These are phyloP conservation scores for Ennomos quercinarius DNA, from an alignment of 2,888 invertebrate species.

Conservation along the genomic window DNA sequence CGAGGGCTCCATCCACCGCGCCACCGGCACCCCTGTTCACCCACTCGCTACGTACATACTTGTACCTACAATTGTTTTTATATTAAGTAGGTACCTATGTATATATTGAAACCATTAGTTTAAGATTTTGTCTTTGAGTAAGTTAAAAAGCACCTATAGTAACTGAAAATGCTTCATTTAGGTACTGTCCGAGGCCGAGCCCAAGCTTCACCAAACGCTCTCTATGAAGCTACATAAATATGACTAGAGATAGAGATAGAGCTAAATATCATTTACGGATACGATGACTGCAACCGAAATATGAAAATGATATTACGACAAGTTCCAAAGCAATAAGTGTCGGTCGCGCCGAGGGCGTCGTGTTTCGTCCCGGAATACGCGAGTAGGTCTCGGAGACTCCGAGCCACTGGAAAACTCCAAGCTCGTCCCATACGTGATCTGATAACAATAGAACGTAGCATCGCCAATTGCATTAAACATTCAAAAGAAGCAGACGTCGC, in stretches of 20 bases:
- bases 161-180: no score
- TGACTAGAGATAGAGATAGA: neutral
- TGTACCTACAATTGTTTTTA: constrained; percentile 49
- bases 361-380: constrained; percentile 68
- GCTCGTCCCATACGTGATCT: constrained; percentile 56
- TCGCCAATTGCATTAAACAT: constrained; percentile 77
- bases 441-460: constrained; percentile 58
- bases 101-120: constrained; percentile 35
- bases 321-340: constrained; percentile 59
- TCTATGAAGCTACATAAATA: neutral
- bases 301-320: constrained; percentile 47
- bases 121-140: neutral
- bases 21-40: constrained; percentile 38
- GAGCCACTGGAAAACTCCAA: constrained; percentile 11
- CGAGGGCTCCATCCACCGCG: constrained; percentile 52
- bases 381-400: constrained; percentile 66
- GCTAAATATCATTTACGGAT: constrained; percentile 2
- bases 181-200: no score
- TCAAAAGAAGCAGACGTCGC: constrained; percentile 70
- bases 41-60: constrained; percentile 29
- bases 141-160: no score
- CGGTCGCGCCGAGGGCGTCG: constrained; percentile 69
- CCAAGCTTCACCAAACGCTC: neutral
- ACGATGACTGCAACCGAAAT: constrained; percentile 29
- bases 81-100: constrained; percentile 29